These are phyloP conservation scores for Stichopus chloronotus DNA, from an alignment of 35 echinoderm and acorn worm species.

Conservation along the genomic window DNA sequence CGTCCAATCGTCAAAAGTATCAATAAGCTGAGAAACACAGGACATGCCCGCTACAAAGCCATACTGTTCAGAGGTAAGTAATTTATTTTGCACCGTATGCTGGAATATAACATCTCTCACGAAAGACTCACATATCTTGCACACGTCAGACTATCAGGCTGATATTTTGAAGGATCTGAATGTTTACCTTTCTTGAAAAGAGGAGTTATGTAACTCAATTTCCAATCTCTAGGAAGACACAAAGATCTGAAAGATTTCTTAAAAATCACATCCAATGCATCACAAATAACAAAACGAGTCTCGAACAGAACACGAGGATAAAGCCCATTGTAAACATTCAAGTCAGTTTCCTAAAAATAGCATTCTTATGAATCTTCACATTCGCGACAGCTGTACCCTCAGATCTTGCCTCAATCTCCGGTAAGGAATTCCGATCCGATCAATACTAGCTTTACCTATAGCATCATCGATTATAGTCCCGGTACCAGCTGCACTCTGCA, in stretches of 20 bases:
- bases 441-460: not conserved
- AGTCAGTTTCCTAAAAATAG: too few species aligned
- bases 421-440: not conserved
- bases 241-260: not conserved
- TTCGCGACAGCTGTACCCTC: not conserved
- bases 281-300: not conserved
- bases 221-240: not conserved
- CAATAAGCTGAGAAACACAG: not conserved
- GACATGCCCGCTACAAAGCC: not conserved
- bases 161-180: too few species aligned
- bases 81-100: not conserved
- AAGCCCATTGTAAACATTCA: not conserved
- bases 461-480: not conserved
- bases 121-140: too few species aligned
- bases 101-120: too few species aligned
- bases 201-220: too few species aligned
- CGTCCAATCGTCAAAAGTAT: not conserved
- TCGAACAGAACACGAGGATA: slow-evolving; percentile 15
- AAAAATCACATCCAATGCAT: not conserved
- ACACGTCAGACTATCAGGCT: too few species aligned
- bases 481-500: not conserved
- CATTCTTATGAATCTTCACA: not conserved
- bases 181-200: too few species aligned
- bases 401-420: not conserved
- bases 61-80: not conserved